Conservation (phyloP, 2,888 invertebrate genomes). For the Mythimna albipuncta region DNA sequence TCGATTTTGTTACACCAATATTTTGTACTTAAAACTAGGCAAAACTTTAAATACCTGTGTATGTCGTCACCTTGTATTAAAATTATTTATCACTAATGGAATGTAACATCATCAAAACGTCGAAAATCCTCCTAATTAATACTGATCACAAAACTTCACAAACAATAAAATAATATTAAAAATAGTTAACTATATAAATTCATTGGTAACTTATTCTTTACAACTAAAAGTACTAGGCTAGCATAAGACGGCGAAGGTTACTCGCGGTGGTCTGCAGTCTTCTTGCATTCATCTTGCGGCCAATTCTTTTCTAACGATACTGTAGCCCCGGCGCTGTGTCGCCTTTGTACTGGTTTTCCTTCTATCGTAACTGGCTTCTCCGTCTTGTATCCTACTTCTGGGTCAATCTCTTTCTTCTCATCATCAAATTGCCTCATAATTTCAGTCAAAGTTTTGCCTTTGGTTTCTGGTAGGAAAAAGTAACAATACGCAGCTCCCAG, state of each 20-base stretch:
- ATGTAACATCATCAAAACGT: slow-evolving; percentile 66
- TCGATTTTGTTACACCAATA: slow-evolving; percentile 48
- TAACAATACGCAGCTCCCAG: slow-evolving; percentile 91
- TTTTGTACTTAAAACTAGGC: slow-evolving; percentile 69
- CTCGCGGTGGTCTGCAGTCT: slow-evolving; percentile 64
- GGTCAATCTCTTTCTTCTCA: slow-evolving; percentile 80
- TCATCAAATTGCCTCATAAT: slow-evolving; percentile 92
- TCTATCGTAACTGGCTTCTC: slow-evolving; percentile 73
- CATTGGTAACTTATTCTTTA: slow-evolving; percentile 66
- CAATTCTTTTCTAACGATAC: slow-evolving; percentile 84
- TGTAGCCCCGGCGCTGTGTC: slow-evolving; percentile 85
- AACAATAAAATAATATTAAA: slow-evolving; percentile 65
- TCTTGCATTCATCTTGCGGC: slow-evolving; percentile 73
- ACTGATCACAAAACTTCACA: slow-evolving; percentile 81
- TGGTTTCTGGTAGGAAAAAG: slow-evolving; percentile 92
- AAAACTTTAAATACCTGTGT: slow-evolving; percentile 69
- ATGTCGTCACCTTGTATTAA: slow-evolving; percentile 74
- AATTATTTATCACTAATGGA: slow-evolving; percentile 69
- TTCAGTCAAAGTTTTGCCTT: slow-evolving; percentile 92
- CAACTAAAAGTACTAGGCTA: slow-evolving; percentile 68
- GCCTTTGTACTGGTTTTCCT: slow-evolving; percentile 79
- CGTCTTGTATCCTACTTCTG: slow-evolving; percentile 78
- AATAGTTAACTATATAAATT: slow-evolving; percentile 67
- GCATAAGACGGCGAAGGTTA: slow-evolving; percentile 60
- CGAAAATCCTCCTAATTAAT: slow-evolving; percentile 69